Conservation (phyloP, 2,113 vertebrate species). For the Sus scrofa region DNA sequence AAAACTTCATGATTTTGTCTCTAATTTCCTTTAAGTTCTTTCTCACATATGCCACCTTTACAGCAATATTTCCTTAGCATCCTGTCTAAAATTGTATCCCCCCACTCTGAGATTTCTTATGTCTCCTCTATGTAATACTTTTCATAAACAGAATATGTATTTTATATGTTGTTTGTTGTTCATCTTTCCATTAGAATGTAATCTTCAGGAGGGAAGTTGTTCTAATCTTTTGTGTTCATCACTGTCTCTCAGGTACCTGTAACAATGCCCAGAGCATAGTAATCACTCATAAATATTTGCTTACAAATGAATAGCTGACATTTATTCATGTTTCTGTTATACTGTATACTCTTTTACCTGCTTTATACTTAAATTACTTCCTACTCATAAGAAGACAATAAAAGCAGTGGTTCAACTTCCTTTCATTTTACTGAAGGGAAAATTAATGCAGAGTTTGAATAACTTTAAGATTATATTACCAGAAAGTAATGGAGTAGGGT, state of each 20-base stretch:
- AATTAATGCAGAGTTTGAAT: not conserved
- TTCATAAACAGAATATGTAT: not conserved
- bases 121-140: not conserved
- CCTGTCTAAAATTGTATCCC: not conserved
- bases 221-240: constrained; percentile 5
- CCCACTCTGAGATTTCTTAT: not conserved
- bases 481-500: not conserved
- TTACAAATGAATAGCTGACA: not conserved
- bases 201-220: not conserved
- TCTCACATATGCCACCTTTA: not conserved
- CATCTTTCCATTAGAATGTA: not conserved
- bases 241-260: not conserved
- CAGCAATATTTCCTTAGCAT: not conserved
- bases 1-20: not conserved
- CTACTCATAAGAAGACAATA: not conserved
- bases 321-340: not conserved
- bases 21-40: not conserved
- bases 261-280: not conserved
- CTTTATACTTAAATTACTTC: not conserved
- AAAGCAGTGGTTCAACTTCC: not conserved
- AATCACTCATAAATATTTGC: not conserved
- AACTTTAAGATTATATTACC: not conserved
- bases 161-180: not conserved
- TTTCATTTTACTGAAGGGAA: constrained; percentile 37
- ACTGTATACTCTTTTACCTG: not conserved